phyloP scores from a whole-genome alignment of 2,888 invertebrate species.

The Chaitophorus viminalis region DNA sequence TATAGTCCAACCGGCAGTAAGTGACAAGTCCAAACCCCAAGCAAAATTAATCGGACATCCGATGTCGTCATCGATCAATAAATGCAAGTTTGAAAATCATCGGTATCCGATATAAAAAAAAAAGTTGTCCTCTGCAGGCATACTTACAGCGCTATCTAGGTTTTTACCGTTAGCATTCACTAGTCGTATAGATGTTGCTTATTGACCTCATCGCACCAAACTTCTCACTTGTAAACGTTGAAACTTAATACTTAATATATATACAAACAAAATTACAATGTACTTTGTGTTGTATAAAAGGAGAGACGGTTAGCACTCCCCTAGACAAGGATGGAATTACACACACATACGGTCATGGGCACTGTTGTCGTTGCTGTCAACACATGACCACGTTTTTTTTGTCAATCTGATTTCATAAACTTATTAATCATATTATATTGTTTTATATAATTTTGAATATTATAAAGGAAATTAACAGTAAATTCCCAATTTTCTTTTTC shows the following conservation, averaged over 20 bases:
- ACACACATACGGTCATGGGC: constrained; percentile 73
- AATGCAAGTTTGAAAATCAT: no score
- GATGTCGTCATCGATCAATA: no score
- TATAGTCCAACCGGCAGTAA: no score
- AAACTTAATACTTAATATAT: constrained; percentile 26
- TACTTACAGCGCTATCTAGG: constrained; percentile 19
- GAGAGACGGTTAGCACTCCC: constrained; percentile 97
- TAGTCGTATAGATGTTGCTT: neutral
- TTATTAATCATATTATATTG: no score
- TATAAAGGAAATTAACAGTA: no score
- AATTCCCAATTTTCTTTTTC: no score
- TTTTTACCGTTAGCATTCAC: neutral
- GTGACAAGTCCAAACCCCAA: no score
- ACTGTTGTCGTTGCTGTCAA: constrained; percentile 65
- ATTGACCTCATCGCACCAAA: neutral
- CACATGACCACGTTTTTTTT: constrained; percentile 69
- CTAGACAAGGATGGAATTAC: constrained; percentile 93
- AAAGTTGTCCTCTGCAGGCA: no score
- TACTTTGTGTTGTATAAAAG: constrained; percentile 90
- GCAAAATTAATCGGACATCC: no score
- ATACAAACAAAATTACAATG: fast-evolving
- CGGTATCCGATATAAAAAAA: no score
- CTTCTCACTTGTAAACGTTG: constrained; percentile 8
- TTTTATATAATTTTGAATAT: no score
- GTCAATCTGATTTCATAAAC: no score